Conservation (phyloP, 2,113 vertebrate species). For the Callaeas wilsoni region DNA sequence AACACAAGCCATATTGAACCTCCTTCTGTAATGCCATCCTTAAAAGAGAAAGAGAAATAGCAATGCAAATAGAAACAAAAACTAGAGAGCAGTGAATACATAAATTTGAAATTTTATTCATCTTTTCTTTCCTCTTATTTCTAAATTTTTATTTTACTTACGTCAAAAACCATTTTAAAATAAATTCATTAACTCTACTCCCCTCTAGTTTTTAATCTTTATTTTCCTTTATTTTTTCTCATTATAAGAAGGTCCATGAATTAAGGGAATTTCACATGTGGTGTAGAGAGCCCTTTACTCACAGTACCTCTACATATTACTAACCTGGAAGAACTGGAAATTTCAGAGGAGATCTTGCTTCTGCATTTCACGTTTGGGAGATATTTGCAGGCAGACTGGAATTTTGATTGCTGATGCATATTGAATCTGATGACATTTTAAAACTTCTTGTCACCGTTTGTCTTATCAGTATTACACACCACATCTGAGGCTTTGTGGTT, state of each 20-base stretch:
- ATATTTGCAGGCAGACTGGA: not conserved
- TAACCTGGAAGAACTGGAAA: not conserved
- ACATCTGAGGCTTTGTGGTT: not conserved
- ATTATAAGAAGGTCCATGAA: not conserved
- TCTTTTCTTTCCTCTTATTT: not conserved
- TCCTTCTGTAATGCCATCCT: not conserved
- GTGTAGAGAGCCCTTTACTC: not conserved
- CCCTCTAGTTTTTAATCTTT: not conserved
- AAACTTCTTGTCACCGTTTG: not conserved
- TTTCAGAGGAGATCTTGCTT: not conserved
- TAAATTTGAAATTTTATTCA: not conserved
- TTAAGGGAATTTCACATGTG: not conserved
- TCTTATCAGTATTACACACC: not conserved
- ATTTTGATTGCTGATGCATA: not conserved
- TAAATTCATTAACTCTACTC: not conserved
- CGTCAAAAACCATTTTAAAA: not conserved
- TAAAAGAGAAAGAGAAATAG: not conserved
- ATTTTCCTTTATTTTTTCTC: not conserved
- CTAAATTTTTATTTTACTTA: not conserved
- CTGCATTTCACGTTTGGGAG: not conserved
- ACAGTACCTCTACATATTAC: not conserved
- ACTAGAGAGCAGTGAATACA: not conserved
- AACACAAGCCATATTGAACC: not conserved
- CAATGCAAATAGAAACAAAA: not conserved
- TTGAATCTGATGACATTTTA: not conserved